Evolutionary conservation across 1,140 invertebrate genomes (phyloP).

Genomic region (Palaemon carinicauda): DNA sequence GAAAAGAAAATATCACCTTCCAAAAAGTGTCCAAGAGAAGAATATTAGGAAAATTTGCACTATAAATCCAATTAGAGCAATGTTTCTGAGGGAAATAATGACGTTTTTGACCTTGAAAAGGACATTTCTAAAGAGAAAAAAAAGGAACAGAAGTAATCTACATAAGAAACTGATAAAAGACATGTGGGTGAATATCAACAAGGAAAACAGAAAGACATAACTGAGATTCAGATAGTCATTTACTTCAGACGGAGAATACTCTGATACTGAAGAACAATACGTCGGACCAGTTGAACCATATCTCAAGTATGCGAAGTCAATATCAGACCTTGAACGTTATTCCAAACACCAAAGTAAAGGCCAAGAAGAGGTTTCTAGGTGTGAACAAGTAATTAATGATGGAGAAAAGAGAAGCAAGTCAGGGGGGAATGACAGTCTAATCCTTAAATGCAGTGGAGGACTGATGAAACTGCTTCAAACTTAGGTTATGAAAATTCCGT

Average conservation of each 20-base stretch:
- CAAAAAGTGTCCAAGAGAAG: neutral
- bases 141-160: neutral
- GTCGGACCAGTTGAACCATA: slow-evolving; percentile 5
- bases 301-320: slow-evolving; percentile 28
- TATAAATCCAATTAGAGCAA: no score
- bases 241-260: neutral
- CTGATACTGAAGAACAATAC: neutral
- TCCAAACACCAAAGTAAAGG: neutral
- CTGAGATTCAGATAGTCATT: neutral
- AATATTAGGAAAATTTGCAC: neutral
- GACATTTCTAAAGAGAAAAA: neutral
- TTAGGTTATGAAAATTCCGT: no score
- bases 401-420: no score
- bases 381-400: neutral
- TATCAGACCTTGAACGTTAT: slow-evolving; percentile 32
- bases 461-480: no score
- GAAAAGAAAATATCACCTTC: neutral
- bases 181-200: neutral
- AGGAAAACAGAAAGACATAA: neutral
- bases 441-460: no score
- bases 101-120: neutral
- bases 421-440: no score
- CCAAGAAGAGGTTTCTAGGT: neutral
- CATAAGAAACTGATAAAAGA: neutral
- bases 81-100: neutral